These are phyloP conservation scores for Lasioglossum calceatum DNA, from an alignment of 2,888 invertebrate species.

Conservation along the genomic window DNA sequence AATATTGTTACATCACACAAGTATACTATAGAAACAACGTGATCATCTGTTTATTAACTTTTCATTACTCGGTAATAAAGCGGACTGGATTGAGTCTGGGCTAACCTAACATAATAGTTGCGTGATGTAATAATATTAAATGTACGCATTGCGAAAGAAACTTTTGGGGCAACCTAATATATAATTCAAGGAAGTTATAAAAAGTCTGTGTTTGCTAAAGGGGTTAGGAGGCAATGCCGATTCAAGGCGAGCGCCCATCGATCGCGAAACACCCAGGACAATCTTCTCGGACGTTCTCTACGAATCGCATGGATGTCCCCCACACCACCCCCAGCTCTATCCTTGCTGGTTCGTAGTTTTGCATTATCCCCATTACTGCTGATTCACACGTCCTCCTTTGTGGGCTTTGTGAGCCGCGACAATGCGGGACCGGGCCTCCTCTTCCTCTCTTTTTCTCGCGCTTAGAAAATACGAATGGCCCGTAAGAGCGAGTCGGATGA, in stretches of 20 bases:
- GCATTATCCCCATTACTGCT: conserved; percentile 84
- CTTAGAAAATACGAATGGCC: conserved; percentile 73
- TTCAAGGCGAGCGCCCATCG: conserved; percentile 44
- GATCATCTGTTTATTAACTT: no score
- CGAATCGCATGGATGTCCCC: conserved; percentile 48
- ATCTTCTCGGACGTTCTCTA: conserved; percentile 55
- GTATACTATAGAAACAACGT: no score
- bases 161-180: no score
- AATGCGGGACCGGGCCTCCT: conserved; percentile 72
- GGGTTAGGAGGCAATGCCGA: conserved; percentile 35
- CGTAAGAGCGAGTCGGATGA: conserved; percentile 72
- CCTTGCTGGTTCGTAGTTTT: conserved; percentile 77
- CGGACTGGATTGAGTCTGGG: no score
- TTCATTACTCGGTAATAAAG: no score
- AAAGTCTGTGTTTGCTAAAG: background rate
- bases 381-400: conserved; percentile 83
- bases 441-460: conserved; percentile 63
- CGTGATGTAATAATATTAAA: no score
- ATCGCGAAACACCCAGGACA: conserved; percentile 53
- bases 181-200: no score
- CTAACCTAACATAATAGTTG: no score
- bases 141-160: no score
- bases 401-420: conserved; percentile 81
- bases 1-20: no score
- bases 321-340: conserved; percentile 34